Evolutionary conservation across 1,140 invertebrate genomes (phyloP), one percentile per base, ranked within the genome.

Genomic region (Psix sp.): DNA sequence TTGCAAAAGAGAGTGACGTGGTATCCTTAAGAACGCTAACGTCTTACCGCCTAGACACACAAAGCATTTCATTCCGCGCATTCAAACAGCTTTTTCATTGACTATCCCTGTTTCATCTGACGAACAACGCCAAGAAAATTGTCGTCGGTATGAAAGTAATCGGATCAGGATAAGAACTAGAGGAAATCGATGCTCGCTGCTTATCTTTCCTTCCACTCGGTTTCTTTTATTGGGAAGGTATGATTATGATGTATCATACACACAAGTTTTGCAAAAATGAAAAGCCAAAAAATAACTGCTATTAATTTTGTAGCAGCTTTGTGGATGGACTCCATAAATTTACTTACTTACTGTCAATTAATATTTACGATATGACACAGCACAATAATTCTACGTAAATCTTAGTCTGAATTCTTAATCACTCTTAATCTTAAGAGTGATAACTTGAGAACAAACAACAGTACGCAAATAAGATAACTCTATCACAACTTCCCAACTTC

Each of bases 31-130:
- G 67, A 57, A 80, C 59, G 63, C 78, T 84, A 83, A 83, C 74
- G 70, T 82, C 66, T 84, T 80, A 81, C 74, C 78, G 80, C 80
- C 82, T 86, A 85, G 78, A 87, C 84, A 87, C 85, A 78, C 82
- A 87, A 87, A 87, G 84, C 85, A 82, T 79, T 79, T 85, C 84
- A 86, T 87, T 87, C 84, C 80, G 84, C 81, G 80, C 84, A 84
- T 85, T 76, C 75, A 68, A 60, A 63, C 68, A 71, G 56, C 66
- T 66, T 76, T 56, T 76, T 49, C 60, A 39, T 72, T 72, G 43
- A 31, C 43, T 67, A 65, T 65, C 70, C 52, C 33, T 74, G n/a
- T n/a, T 62, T 59, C 38, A 63, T 46, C 46, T 29, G 46, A 52
- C 20, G 48, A 42, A 60, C 52, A 31, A 21, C 48, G 65, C 43